Percentiles rank a stretch among this genome's conserved stretches.
Evolutionary conservation across 2,888 invertebrate genomes (phyloP).

Genomic region (Melanotus villosus): DNA sequence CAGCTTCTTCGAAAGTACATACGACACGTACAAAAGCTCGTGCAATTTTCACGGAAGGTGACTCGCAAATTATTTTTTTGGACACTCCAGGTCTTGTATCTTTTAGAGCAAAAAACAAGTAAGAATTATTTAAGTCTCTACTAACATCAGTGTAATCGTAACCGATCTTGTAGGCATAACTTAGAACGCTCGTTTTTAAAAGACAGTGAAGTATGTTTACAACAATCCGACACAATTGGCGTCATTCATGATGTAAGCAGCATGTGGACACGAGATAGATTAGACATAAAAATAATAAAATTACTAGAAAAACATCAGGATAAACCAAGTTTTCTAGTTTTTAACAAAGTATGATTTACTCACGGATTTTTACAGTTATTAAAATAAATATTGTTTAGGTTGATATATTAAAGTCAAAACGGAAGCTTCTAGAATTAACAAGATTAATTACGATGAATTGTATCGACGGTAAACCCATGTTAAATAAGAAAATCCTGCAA

Average conservation of each 20-base stretch:
- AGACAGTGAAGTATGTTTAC: conserved; percentile 74
- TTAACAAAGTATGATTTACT: conserved; percentile 84
- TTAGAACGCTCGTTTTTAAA: conserved; percentile 73
- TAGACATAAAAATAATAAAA: conserved; percentile 80
- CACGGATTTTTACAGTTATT: background rate
- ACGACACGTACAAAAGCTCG: conserved; percentile 84
- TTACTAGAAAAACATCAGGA: conserved; percentile 76
- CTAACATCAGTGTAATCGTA: conserved; percentile 2
- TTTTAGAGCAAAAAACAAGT: conserved; percentile 78
- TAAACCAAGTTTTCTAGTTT: conserved; percentile 80
- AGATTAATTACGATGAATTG: conserved; percentile 76
- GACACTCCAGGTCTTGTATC: conserved; percentile 95
- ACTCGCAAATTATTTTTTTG: conserved; percentile 90
- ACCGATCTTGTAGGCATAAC: conserved; percentile 67
- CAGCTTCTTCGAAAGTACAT: conserved; percentile 92
- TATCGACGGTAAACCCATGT: conserved; percentile 60
- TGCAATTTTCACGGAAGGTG: conserved; percentile 81
- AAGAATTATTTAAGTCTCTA: conserved; percentile 42
- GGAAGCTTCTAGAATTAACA: conserved; percentile 81
- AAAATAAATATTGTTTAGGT: conserved; percentile 76
- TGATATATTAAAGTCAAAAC: conserved; percentile 79
- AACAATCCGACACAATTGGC: conserved; percentile 85
- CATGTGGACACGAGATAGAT: conserved; percentile 74
- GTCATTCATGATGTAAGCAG: conserved; percentile 90
- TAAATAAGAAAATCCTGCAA: conserved; percentile 50